Conservation (phyloP, 2,888 invertebrate genomes). For the Thecocarcelia acutangulata region DNA sequence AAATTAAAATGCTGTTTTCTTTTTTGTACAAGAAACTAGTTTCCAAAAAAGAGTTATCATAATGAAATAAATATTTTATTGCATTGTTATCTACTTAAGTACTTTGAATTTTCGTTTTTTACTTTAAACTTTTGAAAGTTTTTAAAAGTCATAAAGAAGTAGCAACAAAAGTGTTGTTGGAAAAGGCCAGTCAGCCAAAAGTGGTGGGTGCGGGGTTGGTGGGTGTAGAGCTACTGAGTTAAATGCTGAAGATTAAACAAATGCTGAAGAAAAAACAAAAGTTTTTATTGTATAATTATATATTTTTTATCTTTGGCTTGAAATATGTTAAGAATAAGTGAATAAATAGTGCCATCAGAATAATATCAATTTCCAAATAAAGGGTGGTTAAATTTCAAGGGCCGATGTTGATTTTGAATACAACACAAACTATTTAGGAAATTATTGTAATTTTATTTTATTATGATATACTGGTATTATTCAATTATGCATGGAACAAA, state of each 20-base stretch:
- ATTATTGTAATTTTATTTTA: too few relatives aligned
- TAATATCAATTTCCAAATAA: not conserved
- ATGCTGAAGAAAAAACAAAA: too few relatives aligned
- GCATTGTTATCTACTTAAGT: slow-evolving; percentile 19
- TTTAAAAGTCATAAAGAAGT: slow-evolving; percentile 25
- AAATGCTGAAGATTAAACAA: slow-evolving; percentile 21
- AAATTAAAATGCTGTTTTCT: too few relatives aligned
- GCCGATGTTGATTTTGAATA: too few relatives aligned
- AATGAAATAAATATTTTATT: slow-evolving; percentile 26
- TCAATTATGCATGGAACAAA: too few relatives aligned
- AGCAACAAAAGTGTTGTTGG: slow-evolving; percentile 13
- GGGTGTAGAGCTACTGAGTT: not conserved
- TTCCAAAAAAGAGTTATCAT: not conserved
- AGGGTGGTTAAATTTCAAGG: too few relatives aligned
- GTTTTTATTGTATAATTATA: slow-evolving; percentile 6
- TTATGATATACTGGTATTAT: too few relatives aligned
- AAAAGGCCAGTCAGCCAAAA: slow-evolving; percentile 10
- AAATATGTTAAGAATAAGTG: slow-evolving; percentile 12
- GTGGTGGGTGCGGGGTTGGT: not conserved
- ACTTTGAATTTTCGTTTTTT: slow-evolving; percentile 3
- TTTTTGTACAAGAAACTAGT: not conserved
- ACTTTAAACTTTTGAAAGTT: slow-evolving; percentile 24
- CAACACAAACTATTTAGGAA: too few relatives aligned
- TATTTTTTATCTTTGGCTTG: not conserved
- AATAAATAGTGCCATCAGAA: slow-evolving; percentile 43